These are phyloP conservation scores for Chirona hameri DNA, from an alignment of 2,888 invertebrate species.

Conservation along the genomic window DNA sequence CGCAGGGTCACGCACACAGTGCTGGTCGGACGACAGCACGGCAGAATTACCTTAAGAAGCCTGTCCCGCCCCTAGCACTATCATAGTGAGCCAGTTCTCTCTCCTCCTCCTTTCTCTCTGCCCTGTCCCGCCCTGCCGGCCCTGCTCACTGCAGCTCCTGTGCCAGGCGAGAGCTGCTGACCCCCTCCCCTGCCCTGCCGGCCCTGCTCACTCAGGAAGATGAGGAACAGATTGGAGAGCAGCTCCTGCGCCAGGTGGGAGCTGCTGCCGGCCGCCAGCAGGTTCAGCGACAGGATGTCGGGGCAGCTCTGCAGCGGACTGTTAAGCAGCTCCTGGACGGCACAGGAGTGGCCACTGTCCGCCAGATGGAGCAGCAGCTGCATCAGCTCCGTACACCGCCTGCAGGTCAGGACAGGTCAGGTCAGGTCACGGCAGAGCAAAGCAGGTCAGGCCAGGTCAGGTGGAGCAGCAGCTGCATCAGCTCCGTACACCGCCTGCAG, in stretches of 20 bases:
- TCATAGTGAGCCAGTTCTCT: too few species aligned
- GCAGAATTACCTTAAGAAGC: too few species aligned
- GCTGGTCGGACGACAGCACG: too few species aligned
- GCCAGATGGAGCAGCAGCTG: conserved; percentile 82
- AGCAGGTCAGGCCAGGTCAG: conserved; percentile 57
- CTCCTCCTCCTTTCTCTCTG: too few species aligned
- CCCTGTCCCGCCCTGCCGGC: too few species aligned
- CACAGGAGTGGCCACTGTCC: conserved; percentile 66
- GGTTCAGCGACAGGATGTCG: conserved; percentile 82
- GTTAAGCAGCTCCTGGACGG: conserved; percentile 81
- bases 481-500: conserved; percentile 71
- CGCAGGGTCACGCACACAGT: too few species aligned
- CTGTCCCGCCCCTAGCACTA: too few species aligned
- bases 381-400: conserved; percentile 82
- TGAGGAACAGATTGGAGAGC: conserved; percentile 78
- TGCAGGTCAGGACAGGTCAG: conserved; percentile 40
- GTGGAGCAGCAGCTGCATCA: conserved; percentile 80
- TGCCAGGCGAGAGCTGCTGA: too few species aligned
- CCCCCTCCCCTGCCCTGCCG: too few species aligned
- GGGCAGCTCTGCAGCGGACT: conserved; percentile 90
- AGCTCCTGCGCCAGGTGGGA: conserved; percentile 73
- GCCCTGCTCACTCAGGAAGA: conserved; percentile 68
- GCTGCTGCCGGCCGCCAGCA: conserved; percentile 72
- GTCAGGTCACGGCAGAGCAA: too few species aligned
- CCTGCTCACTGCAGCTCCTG: too few species aligned